Percentiles rank a stretch among this genome's conserved stretches.
Evolutionary conservation across 2,797 vertebrate species (phyloP).

Genomic region (Pempheris klunzingeri): DNA sequence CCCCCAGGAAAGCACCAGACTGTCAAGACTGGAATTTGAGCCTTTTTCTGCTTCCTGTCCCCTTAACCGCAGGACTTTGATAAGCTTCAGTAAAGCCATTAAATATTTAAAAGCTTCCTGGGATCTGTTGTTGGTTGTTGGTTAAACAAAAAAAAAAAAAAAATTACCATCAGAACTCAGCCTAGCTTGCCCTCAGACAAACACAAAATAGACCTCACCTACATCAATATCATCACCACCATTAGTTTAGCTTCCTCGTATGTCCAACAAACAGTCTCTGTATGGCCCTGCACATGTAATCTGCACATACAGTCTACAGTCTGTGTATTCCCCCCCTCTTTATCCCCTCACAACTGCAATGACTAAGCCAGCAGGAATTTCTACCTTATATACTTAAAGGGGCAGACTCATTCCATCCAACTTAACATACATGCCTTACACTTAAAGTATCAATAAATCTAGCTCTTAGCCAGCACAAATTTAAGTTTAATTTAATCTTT

Average conservation of each 20-base stretch:
- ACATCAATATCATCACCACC: slow-evolving; percentile 27
- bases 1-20: slow-evolving; percentile 70
- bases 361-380: slow-evolving; percentile 92
- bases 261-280: slow-evolving; percentile 81
- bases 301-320: slow-evolving; percentile 79
- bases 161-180: slow-evolving; percentile 39
- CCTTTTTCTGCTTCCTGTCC: slow-evolving; percentile 61
- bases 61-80: slow-evolving; percentile 64
- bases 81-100: slow-evolving; percentile 71
- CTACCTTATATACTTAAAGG: slow-evolving; percentile 88
- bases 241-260: slow-evolving; percentile 41
- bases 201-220: slow-evolving; percentile 49
- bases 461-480: slow-evolving; percentile 12
- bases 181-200: slow-evolving; percentile 30
- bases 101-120: slow-evolving; percentile 74
- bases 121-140: slow-evolving; percentile 67
- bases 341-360: slow-evolving; percentile 86
- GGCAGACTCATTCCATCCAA: slow-evolving; percentile 69
- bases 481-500: slow-evolving; percentile 18
- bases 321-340: slow-evolving; percentile 84
- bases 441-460: slow-evolving; percentile 38
- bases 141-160: slow-evolving; percentile 65
- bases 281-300: slow-evolving; percentile 72
- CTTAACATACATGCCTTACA: slow-evolving; percentile 24
- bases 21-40: slow-evolving; percentile 66